Conservation (phyloP, 2,113 vertebrate genomes). For the Ceyx margarethae region DNA sequence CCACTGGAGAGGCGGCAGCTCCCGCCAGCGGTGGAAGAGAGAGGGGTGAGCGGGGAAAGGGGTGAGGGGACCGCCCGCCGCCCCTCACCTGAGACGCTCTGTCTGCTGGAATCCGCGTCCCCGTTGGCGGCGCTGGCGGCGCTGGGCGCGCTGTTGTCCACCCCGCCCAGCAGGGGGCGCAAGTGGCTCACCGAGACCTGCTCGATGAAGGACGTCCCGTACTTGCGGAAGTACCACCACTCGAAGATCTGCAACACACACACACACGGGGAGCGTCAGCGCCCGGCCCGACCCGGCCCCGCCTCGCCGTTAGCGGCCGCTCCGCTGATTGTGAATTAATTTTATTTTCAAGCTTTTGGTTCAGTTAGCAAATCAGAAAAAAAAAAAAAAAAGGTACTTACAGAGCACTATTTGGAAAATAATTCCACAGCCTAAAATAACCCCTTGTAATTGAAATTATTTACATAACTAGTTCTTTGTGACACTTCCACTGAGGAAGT, state of each 20-base stretch:
- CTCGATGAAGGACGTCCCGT: constrained; percentile 97
- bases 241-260: constrained; percentile 90
- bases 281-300: neutral
- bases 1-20: neutral
- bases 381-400: neutral
- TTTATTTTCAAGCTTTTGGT: neutral
- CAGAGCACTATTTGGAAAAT: neutral
- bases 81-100: constrained; percentile 91
- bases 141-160: constrained; percentile 91
- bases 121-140: constrained; percentile 87
- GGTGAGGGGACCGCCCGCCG: neutral
- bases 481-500: neutral
- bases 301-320: neutral
- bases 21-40: no score
- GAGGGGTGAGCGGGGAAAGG: no score
- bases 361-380: neutral
- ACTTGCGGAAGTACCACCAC: constrained; percentile 99
- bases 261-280: neutral
- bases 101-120: constrained; percentile 90
- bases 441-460: neutral
- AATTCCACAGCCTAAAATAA: neutral
- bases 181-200: constrained; percentile 98
- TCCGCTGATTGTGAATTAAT: neutral
- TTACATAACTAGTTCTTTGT: neutral
- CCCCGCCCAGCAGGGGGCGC: constrained; percentile 95